phyloP scores from a whole-genome alignment of 2,888 invertebrate species.

The Thysanoteuthis rhombus region DNA sequence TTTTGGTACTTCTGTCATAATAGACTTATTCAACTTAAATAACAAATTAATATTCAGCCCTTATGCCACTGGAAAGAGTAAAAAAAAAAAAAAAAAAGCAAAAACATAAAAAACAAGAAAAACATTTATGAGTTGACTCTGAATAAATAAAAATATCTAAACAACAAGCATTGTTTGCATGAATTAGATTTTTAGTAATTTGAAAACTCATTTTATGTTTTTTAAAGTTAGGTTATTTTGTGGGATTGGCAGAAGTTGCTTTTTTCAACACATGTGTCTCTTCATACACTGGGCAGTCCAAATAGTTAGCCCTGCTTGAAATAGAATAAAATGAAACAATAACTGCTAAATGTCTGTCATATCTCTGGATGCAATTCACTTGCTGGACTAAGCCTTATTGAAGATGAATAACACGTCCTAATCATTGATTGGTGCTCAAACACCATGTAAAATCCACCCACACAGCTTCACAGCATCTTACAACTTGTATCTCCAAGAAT shows the following conservation, averaged over 20 bases:
- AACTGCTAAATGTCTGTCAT: background rate
- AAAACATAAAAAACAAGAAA: background rate
- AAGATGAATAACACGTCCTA: background rate
- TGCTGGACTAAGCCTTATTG: background rate
- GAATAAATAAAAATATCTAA: background rate
- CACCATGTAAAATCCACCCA: slow-evolving; percentile 18
- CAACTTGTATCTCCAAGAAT: background rate
- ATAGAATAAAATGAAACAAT: slow-evolving; percentile 1
- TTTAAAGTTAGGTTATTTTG: background rate
- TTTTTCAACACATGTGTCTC: background rate
- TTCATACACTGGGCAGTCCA: background rate
- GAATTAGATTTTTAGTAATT: background rate
- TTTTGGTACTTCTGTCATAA: background rate
- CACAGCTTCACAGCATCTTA: slow-evolving; percentile 13
- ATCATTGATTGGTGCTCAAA: background rate
- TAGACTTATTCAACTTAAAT: background rate
- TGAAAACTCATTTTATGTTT: background rate
- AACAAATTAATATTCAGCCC: background rate
- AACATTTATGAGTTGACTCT: background rate
- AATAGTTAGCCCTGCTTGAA: background rate
- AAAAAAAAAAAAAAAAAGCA: background rate
- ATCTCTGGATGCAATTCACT: slow-evolving; percentile 17
- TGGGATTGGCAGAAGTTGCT: background rate
- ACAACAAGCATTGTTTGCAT: background rate
- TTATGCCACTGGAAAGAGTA: background rate